Conservation (phyloP, 2,113 vertebrate species). For the Dipodomys stephensi region DNA sequence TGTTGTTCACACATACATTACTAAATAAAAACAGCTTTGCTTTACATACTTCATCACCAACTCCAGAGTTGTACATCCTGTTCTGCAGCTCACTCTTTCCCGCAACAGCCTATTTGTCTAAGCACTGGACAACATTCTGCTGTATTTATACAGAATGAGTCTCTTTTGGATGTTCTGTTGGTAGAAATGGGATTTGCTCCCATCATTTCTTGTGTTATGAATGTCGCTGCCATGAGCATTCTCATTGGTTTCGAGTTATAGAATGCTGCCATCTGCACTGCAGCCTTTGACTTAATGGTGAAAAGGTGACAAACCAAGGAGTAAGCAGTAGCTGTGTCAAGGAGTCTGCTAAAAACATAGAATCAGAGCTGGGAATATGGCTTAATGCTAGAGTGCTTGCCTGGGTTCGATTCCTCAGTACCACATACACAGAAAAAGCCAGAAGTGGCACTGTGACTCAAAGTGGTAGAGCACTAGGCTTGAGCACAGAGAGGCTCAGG, state of each 20-base stretch:
- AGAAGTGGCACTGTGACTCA: no score
- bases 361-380: no score
- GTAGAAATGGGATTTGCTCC: background rate
- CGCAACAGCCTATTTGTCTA: background rate
- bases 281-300: no score
- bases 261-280: background rate
- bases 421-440: no score
- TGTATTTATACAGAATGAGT: background rate
- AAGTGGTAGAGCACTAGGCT: no score
- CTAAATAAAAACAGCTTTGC: background rate
- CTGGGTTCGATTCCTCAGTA: no score
- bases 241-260: background rate
- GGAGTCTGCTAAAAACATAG: background rate
- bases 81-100: background rate
- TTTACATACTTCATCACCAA: background rate
- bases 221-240: background rate
- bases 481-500: no score
- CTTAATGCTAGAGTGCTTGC: no score
- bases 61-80: background rate
- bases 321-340: background rate
- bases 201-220: background rate
- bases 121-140: background rate
- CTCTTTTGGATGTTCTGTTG: background rate
- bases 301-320: background rate
- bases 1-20: background rate